phyloP scores from a whole-genome alignment of 2,888 invertebrate species.

The Thecocarcelia acutangulata region DNA sequence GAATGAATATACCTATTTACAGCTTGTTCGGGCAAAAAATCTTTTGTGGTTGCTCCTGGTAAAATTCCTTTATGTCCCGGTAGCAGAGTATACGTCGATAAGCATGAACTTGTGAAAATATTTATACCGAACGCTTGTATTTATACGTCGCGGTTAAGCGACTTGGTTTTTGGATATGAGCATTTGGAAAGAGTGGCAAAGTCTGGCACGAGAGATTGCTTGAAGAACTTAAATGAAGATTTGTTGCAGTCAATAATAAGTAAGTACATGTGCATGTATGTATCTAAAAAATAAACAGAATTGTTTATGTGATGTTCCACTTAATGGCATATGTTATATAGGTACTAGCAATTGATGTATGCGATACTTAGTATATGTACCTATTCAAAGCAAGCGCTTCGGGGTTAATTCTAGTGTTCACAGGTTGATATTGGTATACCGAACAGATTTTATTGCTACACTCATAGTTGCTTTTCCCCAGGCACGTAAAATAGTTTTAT shows the following conservation, averaged over 20 bases:
- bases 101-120: conserved; percentile 77
- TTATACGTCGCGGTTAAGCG: conserved; percentile 78
- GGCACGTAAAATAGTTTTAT: no score
- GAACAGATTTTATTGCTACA: no score
- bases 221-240: conserved; percentile 73
- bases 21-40: conserved; percentile 21
- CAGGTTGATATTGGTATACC: no score
- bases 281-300: not conserved
- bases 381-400: no score
- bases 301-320: no score
- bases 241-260: conserved; percentile 79
- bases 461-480: no score
- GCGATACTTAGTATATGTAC: no score
- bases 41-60: conserved; percentile 22
- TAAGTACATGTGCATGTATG: conserved; percentile 69
- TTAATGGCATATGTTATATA: no score
- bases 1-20: not conserved
- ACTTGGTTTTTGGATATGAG: conserved; percentile 79
- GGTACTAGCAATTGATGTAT: no score
- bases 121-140: conserved; percentile 78
- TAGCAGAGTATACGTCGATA: conserved; percentile 78
- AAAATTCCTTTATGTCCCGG: conserved; percentile 79
- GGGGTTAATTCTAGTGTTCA: no score
- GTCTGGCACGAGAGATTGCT: conserved; percentile 70
- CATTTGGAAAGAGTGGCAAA: conserved; percentile 73